Base-by-base conservation (phyloP, 1,140 invertebrate species). In the Drosophila kurseongensis region DNA sequence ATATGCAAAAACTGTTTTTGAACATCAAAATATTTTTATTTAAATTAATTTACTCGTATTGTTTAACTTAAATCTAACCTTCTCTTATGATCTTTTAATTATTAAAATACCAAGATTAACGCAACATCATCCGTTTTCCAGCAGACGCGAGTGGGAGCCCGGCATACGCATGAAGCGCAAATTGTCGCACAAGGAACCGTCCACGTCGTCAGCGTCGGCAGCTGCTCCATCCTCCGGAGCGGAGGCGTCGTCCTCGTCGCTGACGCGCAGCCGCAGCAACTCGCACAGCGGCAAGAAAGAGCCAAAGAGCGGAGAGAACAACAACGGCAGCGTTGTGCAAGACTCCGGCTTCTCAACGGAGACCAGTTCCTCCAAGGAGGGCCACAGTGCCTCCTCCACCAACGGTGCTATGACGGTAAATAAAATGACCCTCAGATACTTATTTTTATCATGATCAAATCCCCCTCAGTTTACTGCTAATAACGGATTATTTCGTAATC, bases 291-390 rank as follows among this genome's bases (percentile, higher is more conserved):
- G 94, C 74, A 93, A 93, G 80, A 93, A 93, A 80, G 92, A 92
- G 71, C 92, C 92, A 80, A 93, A 93, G 88, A 75, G 92, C 90
- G 88, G 92, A 91, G 66, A 94, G 94, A 91, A 91, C 72, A 91
- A 91, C 71, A 91, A 90, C 78, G 95, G 95, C 56, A 95, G 92
- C 65, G 95, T 95, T 48, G 95, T 97, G 9, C 96, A 97, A 91
- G 96, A 97, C 91, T 97, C 96, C 12, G 96, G 96, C 35, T 97
- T 97, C 93, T 97, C 96, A 91, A 97, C 96, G 47, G 96, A 97
- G 91, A 96, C 96, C 10, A 95, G 95, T 14, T 96, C 95, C 72
- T 95, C 94, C 65, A 96, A 96, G 90, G 96, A 97, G 84, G 95
- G 95, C 40, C 95, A 95, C 86, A 96, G 95, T 80, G 91, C 76